phyloP scores from a whole-genome alignment of 2,888 invertebrate species.

The Silvanus unidentatus region DNA sequence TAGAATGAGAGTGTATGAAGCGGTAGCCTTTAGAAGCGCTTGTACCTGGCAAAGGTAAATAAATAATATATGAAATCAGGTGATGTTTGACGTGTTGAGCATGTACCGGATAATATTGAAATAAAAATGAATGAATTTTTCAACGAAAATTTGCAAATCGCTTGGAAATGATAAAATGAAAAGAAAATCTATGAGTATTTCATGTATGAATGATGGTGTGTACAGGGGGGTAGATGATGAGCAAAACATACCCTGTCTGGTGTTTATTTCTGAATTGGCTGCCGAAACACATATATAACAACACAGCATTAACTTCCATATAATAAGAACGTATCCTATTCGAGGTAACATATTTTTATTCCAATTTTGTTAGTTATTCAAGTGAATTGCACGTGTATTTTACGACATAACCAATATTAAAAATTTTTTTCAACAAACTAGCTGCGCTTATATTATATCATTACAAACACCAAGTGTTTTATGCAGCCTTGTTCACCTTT shows the following conservation, averaged over 20 bases:
- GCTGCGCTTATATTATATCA: conserved; percentile 17
- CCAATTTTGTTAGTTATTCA: conserved; percentile 17
- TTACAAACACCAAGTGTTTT: conserved; percentile 27
- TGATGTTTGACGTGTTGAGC: conserved; percentile 10
- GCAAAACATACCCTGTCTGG: conserved; percentile 35
- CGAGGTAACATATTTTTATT: conserved; percentile 32
- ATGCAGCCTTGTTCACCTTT: conserved; percentile 3
- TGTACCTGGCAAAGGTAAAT: conserved; percentile 7
- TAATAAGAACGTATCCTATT: conserved; percentile 27
- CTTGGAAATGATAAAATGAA: no score
- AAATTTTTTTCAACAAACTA: conserved; percentile 14
- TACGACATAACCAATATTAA: conserved; percentile 36
- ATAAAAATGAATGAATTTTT: background rate
- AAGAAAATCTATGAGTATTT: no score
- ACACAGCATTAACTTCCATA: conserved; percentile 33
- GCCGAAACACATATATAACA: conserved; percentile 34
- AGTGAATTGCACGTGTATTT: conserved; percentile 34
- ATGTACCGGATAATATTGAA: background rate
- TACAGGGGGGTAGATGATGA: no score
- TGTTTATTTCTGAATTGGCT: conserved; percentile 32
- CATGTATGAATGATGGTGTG: no score
- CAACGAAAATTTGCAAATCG: no score
- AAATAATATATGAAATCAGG: conserved; percentile 13
- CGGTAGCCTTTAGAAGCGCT: no score
- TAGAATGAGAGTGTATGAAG: no score